phyloP scores from a whole-genome alignment of 2,113 vertebrate genomes.

The Bucco capensis region DNA sequence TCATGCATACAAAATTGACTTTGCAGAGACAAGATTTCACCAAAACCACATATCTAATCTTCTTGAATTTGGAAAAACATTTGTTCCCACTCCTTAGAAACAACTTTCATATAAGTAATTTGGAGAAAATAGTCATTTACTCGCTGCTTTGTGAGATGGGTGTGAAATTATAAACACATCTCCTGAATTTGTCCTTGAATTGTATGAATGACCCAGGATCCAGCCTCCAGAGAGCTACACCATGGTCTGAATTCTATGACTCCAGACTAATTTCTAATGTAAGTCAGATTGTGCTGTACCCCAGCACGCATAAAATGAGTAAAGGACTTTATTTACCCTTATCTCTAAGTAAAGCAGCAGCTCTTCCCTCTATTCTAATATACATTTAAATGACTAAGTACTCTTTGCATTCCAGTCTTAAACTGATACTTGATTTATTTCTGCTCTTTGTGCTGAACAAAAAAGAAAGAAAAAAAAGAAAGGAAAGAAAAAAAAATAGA shows the following conservation, averaged over 20 bases:
- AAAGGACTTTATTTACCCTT: slow-evolving; percentile 49
- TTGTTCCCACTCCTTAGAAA: neutral
- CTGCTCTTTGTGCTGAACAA: slow-evolving; percentile 8
- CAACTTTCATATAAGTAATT: neutral
- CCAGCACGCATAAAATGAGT: slow-evolving; percentile 16
- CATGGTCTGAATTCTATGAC: slow-evolving; percentile 6
- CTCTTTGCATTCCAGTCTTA: slow-evolving; percentile 22
- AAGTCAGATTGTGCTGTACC: neutral
- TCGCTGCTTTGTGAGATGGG: neutral
- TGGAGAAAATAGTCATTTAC: neutral
- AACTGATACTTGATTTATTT: slow-evolving; percentile 66
- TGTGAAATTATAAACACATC: neutral
- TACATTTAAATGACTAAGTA: slow-evolving; percentile 49
- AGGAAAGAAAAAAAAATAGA: neutral
- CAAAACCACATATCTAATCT: neutral
- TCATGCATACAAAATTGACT: neutral
- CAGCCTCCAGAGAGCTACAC: neutral
- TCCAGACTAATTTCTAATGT: slow-evolving; percentile 13
- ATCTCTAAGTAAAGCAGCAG: slow-evolving; percentile 32
- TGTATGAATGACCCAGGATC: neutral
- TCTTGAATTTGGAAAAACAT: neutral
- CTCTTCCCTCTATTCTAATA: slow-evolving; percentile 49
- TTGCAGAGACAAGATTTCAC: neutral
- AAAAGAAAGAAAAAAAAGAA: neutral
- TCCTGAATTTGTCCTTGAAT: neutral